Base-by-base conservation (phyloP, 2,797 vertebrate genomes). In the Alosa sapidissima region DNA sequence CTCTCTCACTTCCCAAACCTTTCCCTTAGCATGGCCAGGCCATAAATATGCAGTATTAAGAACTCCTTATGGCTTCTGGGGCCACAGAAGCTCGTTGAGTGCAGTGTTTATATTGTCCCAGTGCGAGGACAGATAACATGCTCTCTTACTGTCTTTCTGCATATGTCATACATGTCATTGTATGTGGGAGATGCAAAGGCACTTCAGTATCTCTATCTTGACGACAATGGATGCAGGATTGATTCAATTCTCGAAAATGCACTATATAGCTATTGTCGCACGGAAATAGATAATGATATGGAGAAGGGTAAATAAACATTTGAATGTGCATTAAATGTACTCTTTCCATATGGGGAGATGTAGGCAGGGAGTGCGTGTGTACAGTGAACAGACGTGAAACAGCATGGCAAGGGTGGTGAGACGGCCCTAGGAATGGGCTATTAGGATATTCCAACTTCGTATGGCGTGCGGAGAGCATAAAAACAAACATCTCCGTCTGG, bases 1-100 rank as follows among this genome's bases (percentile, higher is more conserved):
- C 72, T 49, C 84, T 81, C 81, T 16, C 24, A 14, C 81, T 55
- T 89, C 91, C 90, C 92, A 86, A 92, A 86, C 24, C 41, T 5
- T 78, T 41, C 41, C 7, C 16, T 21, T 10, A 19, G 16, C 8
- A 19, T 47, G 72, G 41, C 72, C 36, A 1, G 41, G 72, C 72
- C 72, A 78, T 78, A 78, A 78, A 78, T 78, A 78, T 78, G 72
- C 41, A 78, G 72, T 19, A 78, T 78, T 78, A 78, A 78, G 36
- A 45, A 78, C 47, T 16, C 72, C 72, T 47, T 21, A 47, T 78
- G 72, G 72, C 7, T 14, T 5, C 13, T 21, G 72, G 5, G 72
- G 19, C 6, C 72, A 45, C 72, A 5, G 72, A 47, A 8, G 36
- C 72, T 47, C 41, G 21, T 78, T 78, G 13, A 78, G 72, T 78